Base-by-base conservation (phyloP, 2,888 invertebrate genomes). In the Xanthostigma xanthostigma region DNA sequence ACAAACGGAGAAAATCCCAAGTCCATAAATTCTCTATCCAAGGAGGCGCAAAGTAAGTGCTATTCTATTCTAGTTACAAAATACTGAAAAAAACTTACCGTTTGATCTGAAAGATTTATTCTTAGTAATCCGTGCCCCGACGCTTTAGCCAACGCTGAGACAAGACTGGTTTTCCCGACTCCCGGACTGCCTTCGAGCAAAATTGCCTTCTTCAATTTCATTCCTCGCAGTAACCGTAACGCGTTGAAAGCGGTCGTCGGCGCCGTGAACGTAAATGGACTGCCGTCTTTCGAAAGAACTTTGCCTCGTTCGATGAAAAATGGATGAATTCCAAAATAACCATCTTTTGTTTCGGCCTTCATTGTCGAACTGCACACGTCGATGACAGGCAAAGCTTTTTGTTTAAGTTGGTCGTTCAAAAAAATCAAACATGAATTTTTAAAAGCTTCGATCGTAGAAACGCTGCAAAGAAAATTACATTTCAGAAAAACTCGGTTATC, bases 21-120 rank as follows among this genome's bases (percentile, higher is more conserved):
- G 6, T 27, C 6, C 6, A 27, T 6, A 27, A 27, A 27, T 27
- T 27, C 27, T 27, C 6, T 6, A 27, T 6, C 27, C 27, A 27
- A 27, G 1, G 5, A 27, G 17, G n/a, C 4, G 17, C 4, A 4
- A 17, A 17, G 17, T 17, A 17, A 17, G 17, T 17, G 4, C 17
- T 27, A 27, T 27, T 27, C 27, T 27, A 17, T 17, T 17, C 17
- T 17, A 27, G 27, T 1, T 27, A 27, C 6, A 17, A 50, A 47
- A 42, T 46, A 41, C 44, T 10, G 42, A 44, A 13, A 48, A 52
- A 43, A 45, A 70, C 76, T 71, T 70, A 89, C 88, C 37, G 98
- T 99, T 71, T 99, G 98, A 62, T 99, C 98, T 45, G 97, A 97
- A 44, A 99, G 74, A 73, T 99, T 99, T 50, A 99, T 92, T 42